Percentiles rank a stretch among this genome's conserved stretches.
Conservation (phyloP, 2,888 invertebrate species). For the Eilema sororculum region DNA sequence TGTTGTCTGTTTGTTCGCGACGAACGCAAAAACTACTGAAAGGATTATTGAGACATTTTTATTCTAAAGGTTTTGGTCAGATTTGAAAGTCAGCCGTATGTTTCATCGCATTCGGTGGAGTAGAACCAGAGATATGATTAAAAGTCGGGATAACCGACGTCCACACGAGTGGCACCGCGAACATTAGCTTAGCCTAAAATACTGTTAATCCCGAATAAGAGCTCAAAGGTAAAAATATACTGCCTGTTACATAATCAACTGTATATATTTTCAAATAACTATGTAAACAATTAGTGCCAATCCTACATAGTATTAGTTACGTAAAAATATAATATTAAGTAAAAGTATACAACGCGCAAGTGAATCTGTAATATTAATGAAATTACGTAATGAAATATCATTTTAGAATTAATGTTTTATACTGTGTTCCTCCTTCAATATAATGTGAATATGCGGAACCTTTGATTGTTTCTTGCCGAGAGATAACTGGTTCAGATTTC, state of each 20-base stretch:
- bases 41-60: no score
- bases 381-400: conserved; percentile 6
- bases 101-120: no score
- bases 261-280: background rate
- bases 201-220: background rate
- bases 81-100: no score
- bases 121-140: no score
- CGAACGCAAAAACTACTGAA: no score
- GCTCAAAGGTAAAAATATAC: background rate
- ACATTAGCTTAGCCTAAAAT: background rate
- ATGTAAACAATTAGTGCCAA: background rate
- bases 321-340: conserved; percentile 11
- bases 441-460: background rate
- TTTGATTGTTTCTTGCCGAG: background rate
- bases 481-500: background rate
- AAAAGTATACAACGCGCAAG: background rate
- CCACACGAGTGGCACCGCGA: no score
- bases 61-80: no score
- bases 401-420: background rate
- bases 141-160: no score
- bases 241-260: background rate
- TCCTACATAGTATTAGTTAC: background rate
- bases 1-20: no score
- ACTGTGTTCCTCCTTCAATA: background rate
- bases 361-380: conserved; percentile 9